Conservation (phyloP, 2,113 vertebrate genomes). For the Okapia johnstoni region DNA sequence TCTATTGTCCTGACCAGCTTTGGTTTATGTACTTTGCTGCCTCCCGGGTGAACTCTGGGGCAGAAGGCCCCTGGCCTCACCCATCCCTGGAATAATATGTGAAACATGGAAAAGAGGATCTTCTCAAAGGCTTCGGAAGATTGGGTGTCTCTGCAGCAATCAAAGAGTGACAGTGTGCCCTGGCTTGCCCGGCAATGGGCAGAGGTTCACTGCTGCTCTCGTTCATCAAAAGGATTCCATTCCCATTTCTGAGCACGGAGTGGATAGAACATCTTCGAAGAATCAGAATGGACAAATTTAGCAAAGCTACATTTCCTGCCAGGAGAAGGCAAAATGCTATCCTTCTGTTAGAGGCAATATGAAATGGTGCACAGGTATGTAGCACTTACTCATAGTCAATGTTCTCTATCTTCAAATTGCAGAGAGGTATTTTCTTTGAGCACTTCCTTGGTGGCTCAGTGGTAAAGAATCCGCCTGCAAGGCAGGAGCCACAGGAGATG, state of each 20-base stretch:
- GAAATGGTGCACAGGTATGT: not conserved
- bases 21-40: slow-evolving; percentile 38
- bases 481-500: not conserved
- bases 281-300: not conserved
- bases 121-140: not conserved
- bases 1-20: slow-evolving; percentile 48
- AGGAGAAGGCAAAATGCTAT: not conserved
- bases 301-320: not conserved
- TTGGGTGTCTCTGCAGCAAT: not conserved
- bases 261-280: not conserved
- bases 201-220: not conserved
- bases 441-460: not conserved
- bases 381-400: not conserved
- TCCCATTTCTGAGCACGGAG: not conserved
- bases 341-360: not conserved
- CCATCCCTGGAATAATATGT: not conserved
- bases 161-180: not conserved
- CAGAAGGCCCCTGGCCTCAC: not conserved
- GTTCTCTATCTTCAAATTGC: not conserved
- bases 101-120: not conserved
- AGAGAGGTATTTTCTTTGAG: not conserved
- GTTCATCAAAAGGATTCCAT: not conserved
- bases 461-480: not conserved
- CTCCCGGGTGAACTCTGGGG: not conserved
- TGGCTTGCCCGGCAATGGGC: not conserved